Evolutionary conservation across 2,797 vertebrate species (phyloP).

Genomic region (Myripristis jacobus): DNA sequence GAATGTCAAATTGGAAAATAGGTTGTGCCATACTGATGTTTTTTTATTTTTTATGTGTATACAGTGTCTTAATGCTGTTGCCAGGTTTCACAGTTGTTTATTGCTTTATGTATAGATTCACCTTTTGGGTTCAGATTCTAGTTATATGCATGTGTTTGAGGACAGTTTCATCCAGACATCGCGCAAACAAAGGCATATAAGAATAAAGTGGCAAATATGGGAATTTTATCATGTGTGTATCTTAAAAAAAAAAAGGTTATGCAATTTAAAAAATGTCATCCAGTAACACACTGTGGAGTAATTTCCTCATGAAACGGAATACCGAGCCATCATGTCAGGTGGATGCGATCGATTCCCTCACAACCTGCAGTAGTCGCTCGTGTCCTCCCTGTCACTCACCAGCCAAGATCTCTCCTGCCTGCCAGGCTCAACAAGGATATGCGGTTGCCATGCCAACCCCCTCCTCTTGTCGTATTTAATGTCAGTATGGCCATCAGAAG

Average conservation of each 20-base stretch:
- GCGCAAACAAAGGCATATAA: no score
- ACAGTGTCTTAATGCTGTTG: not conserved
- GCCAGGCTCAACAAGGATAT: constrained; percentile 57
- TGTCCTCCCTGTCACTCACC: not conserved
- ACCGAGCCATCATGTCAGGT: not conserved
- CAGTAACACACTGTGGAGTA: not conserved
- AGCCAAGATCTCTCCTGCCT: constrained; percentile 14
- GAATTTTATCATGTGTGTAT: not conserved
- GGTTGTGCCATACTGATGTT: not conserved
- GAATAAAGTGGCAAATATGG: not conserved
- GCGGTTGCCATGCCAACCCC: constrained; percentile 69
- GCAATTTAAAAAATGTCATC: not conserved
- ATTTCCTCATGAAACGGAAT: not conserved
- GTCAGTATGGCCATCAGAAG: constrained; percentile 9
- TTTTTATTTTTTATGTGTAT: not conserved
- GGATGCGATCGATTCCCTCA: not conserved
- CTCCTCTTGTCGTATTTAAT: constrained; percentile 31
- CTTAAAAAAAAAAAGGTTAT: not conserved
- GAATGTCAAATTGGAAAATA: constrained; percentile 12
- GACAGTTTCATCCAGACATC: not conserved
- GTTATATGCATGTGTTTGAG: not conserved
- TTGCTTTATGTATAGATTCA: not conserved
- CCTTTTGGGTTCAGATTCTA: not conserved
- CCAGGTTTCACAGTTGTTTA: not conserved
- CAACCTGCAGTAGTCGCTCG: no score